Conservation (phyloP, 2,113 vertebrate genomes). For the Nyctibius bracteatus region DNA sequence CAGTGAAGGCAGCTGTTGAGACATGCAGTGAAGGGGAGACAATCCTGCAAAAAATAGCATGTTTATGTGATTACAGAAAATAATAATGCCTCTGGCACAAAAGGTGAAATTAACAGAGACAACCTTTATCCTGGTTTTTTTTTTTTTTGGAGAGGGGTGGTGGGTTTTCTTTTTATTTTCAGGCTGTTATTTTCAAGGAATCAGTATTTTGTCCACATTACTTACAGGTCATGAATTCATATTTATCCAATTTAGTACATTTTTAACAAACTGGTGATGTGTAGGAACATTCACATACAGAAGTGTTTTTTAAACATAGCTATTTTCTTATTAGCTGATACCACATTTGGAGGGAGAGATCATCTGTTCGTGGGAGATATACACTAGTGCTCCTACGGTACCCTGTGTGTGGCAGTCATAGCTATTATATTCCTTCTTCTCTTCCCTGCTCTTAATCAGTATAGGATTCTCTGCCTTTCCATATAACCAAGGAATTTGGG, state of each 20-base stretch:
- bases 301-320: not conserved
- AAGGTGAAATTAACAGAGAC: not conserved
- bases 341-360: not conserved
- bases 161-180: not conserved
- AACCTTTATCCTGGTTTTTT: not conserved
- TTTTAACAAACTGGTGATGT: not conserved
- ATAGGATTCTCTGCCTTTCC: not conserved
- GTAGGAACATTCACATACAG: not conserved
- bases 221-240: not conserved
- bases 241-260: not conserved
- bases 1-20: not conserved
- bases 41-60: not conserved
- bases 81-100: not conserved
- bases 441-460: not conserved
- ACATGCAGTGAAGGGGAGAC: not conserved
- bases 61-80: not conserved
- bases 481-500: not conserved
- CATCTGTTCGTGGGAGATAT: not conserved
- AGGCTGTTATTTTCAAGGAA: not conserved
- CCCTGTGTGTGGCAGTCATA: not conserved
- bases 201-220: not conserved
- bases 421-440: not conserved
- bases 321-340: not conserved
- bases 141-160: not conserved
- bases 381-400: not conserved